Conservation (phyloP, 2,113 vertebrate species). For the Pampusana beccarii region DNA sequence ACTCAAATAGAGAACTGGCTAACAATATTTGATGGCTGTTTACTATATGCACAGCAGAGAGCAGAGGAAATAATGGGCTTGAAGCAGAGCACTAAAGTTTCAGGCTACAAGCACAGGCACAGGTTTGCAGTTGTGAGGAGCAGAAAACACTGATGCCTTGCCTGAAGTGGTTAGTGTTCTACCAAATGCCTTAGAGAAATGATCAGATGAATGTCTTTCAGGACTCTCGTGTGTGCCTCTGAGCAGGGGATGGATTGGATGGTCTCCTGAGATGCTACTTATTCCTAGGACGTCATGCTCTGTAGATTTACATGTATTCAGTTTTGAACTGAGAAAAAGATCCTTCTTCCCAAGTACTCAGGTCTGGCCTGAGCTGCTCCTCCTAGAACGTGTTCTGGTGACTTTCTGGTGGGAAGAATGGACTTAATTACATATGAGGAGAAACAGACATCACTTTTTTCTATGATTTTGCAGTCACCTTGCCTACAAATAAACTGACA, state of each 20-base stretch:
- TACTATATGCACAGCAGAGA: not conserved
- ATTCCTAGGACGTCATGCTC: not conserved
- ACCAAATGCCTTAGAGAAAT: not conserved
- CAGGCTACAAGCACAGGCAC: fast-evolving
- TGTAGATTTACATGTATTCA: not conserved
- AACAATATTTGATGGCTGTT: not conserved
- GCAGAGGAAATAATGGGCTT: not conserved
- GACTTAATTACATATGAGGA: not conserved
- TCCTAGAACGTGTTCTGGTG: not conserved
- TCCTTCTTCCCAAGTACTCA: not conserved
- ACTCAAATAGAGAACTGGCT: too few relatives aligned
- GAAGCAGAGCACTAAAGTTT: not conserved
- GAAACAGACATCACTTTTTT: not conserved
- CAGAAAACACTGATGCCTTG: not conserved
- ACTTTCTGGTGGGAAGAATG: not conserved
- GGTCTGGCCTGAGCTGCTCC: not conserved
- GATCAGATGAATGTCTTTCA: not conserved
- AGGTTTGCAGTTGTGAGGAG: not conserved
- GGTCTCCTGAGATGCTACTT: not conserved
- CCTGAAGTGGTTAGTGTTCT: not conserved
- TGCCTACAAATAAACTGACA: not conserved
- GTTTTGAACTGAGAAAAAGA: not conserved
- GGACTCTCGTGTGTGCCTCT: not conserved
- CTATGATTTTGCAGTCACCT: not conserved
- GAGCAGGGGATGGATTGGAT: not conserved